Evolutionary conservation across 2,888 invertebrate genomes (phyloP).

Genomic region (Calephelis perditalis): DNA sequence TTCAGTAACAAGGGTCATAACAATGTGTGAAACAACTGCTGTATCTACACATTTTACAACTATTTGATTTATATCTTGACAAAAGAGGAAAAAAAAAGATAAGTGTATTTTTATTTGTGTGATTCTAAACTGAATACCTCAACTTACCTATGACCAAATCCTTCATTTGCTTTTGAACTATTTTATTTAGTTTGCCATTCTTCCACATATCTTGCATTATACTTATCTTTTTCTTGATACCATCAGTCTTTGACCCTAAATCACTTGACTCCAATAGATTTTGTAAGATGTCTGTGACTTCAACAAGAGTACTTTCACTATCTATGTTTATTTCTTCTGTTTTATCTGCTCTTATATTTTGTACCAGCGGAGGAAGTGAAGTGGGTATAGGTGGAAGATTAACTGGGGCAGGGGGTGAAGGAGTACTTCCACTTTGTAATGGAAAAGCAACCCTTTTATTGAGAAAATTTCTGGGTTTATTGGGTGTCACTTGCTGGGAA

Average conservation of each 20-base stretch:
- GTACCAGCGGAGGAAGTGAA: constrained; percentile 26
- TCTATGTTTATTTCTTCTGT: constrained; percentile 36
- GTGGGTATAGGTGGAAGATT: constrained; percentile 52
- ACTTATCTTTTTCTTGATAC: constrained; percentile 72
- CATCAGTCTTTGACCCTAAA: constrained; percentile 63
- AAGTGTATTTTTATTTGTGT: too few relatives aligned
- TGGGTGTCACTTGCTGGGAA: constrained; percentile 52
- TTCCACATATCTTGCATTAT: constrained; percentile 78
- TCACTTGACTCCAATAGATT: constrained; percentile 52
- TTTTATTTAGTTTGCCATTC: constrained; percentile 70
- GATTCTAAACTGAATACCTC: neutral
- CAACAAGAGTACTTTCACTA: constrained; percentile 46
- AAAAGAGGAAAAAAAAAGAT: too few relatives aligned
- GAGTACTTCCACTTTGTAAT: constrained; percentile 43
- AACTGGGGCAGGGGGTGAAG: constrained; percentile 33
- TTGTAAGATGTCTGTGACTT: constrained; percentile 53
- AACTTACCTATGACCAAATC: constrained; percentile 74
- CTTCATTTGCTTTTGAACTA: constrained; percentile 66
- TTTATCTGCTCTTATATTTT: constrained; percentile 20
- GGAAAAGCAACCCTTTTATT: constrained; percentile 77
- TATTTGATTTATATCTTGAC: too few relatives aligned
- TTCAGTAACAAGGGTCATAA: too few relatives aligned
- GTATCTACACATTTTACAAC: too few relatives aligned
- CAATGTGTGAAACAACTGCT: too few relatives aligned
- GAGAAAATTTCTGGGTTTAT: constrained; percentile 62